phyloP scores from a whole-genome alignment of 2,113 vertebrate genomes.

The Myiagra hebetior region DNA sequence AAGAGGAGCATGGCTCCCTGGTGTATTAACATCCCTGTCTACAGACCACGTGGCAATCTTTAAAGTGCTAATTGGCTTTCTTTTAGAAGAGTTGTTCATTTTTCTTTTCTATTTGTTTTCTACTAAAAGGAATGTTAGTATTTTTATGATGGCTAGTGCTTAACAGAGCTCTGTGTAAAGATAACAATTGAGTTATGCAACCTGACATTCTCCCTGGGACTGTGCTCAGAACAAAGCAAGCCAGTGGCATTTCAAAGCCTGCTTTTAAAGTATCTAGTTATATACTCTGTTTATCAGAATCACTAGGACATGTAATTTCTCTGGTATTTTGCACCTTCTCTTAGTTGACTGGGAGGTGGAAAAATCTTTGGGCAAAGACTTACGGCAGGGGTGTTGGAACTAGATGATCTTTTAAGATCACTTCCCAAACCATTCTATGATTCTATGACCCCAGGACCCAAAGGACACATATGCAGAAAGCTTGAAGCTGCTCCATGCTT shows the following conservation, averaged over 20 bases:
- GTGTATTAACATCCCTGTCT: not conserved
- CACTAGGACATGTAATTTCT: not conserved
- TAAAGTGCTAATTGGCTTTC: constrained; percentile 32
- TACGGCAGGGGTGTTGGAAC: accelerated
- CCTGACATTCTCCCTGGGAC: constrained; percentile 49
- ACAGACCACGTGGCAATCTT: not conserved
- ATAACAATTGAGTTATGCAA: constrained; percentile 24
- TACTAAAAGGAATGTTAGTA: not conserved
- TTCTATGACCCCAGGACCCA: not conserved
- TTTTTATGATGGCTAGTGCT: constrained; percentile 20
- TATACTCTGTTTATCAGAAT: not conserved
- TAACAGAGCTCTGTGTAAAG: not conserved
- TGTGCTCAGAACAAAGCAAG: not conserved
- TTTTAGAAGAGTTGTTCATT: not conserved
- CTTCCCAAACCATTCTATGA: not conserved
- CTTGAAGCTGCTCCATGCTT: not conserved
- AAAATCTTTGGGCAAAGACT: not conserved
- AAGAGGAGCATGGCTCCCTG: not conserved
- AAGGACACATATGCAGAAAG: not conserved
- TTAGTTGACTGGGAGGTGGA: not conserved
- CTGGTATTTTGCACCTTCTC: not conserved
- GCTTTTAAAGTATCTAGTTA: not conserved
- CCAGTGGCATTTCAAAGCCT: constrained; percentile 33
- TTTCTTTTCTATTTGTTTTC: constrained; percentile 24
- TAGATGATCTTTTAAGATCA: not conserved